These are phyloP conservation scores for Salarias fasciatus DNA, from an alignment of 2,797 vertebrate genomes.

Conservation along the genomic window DNA sequence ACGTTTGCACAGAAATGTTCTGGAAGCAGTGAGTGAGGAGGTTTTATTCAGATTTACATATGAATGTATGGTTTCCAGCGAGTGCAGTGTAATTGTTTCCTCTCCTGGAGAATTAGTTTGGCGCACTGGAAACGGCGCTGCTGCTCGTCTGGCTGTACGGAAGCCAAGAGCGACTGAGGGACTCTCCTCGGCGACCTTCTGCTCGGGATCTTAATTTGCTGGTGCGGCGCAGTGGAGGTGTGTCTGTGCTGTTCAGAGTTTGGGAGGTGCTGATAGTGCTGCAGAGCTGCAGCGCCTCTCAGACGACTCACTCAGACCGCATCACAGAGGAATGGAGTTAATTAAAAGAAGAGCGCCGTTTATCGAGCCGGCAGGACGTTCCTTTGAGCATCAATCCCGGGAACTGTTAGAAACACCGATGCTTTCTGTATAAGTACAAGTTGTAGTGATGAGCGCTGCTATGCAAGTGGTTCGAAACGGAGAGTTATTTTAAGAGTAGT, in stretches of 20 bases:
- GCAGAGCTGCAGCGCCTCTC: too few relatives aligned
- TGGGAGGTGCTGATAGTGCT: too few relatives aligned
- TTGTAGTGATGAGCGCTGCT: too few relatives aligned
- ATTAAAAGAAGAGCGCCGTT: too few relatives aligned
- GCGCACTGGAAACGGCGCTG: conserved; percentile 1
- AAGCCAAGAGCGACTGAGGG: not conserved
- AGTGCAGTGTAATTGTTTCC: conserved; percentile 47
- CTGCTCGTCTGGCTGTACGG: not conserved
- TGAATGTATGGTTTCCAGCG: conserved; percentile 48
- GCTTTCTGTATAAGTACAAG: not conserved
- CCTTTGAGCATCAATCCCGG: not conserved
- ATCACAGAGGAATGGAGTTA: too few relatives aligned
- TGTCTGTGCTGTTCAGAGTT: not conserved
- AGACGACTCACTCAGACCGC: too few relatives aligned
- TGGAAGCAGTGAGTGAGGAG: conserved; percentile 56
- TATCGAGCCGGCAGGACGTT: conserved; percentile 3
- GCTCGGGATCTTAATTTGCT: conserved; percentile 11
- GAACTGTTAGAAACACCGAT: not conserved
- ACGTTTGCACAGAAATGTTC: too few relatives aligned
- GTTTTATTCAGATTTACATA: conserved; percentile 52
- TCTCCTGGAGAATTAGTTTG: too few relatives aligned
- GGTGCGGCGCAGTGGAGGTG: not conserved
- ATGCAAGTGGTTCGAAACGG: too few relatives aligned
- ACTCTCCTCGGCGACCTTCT: conserved; percentile 16
- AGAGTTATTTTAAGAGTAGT: too few relatives aligned